Base-by-base conservation (phyloP, 2,113 vertebrate species). In the Rallus limicola region DNA sequence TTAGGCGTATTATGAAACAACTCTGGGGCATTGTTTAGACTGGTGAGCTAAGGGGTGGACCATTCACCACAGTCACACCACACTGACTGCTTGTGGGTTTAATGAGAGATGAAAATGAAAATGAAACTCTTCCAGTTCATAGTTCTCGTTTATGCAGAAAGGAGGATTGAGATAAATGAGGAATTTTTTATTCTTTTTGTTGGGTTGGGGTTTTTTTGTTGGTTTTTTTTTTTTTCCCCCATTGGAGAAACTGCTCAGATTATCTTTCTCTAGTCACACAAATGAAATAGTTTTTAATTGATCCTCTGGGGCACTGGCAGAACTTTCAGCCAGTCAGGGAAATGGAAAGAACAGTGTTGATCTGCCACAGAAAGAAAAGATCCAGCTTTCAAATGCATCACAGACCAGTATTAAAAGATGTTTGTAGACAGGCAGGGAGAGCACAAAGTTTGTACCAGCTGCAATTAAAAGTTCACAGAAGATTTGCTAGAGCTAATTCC, bases 391-490 rank as follows among this genome's bases (percentile, higher is more conserved):
- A 82, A 76, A 80, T 59, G 19, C 20, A 15, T 44, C 48, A 58
- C 48, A 76, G 62, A 81, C 78, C 8, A 75, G 25, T 56, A 79
- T 63, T 38, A 92, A 85, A 82, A 72, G 34, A 69, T 85, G 19
- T 65, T 95, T 92, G 53, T 36, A 91, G 90, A 59, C 31, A 82
- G 67, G 11, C 48, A 91, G 31, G 11, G 58, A 65, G 36, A 87
- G 33, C 19, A 63, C 11, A 24, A 77, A 87, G 55, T 88, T 87
- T 93, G 55, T 44, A 36, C 25, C 68, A 90, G 50, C 40, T 83
- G 55, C 82, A 95, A 95, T 93, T 95, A 82, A 88, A 97, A 91
- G 84, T 85, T 82, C 46, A 38, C 59, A 70, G 76, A 58, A 83
- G 63, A 34, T 40, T 92, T 96, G 36, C 46, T 85, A 46, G 50